These are phyloP conservation scores for Dicyrtoma fusca DNA, from an alignment of 2,888 invertebrate species.

Conservation along the genomic window DNA sequence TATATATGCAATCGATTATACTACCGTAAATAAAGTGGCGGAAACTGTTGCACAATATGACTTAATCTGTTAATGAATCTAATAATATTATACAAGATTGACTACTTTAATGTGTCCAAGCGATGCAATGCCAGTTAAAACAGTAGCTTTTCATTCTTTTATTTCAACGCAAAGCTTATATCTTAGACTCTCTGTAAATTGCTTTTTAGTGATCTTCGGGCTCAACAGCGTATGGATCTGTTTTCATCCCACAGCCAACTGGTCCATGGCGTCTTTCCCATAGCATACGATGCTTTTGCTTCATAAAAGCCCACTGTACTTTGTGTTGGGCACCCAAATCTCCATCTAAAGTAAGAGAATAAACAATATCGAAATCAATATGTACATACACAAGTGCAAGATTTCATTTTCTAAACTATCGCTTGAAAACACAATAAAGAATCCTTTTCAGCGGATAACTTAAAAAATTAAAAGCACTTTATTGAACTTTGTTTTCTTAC, in stretches of 20 bases:
- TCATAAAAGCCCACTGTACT: constrained; percentile 83
- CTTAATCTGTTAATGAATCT: not conserved
- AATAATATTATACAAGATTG: not conserved
- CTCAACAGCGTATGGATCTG: constrained; percentile 29
- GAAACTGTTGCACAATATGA: too few species aligned
- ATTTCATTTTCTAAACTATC: not conserved
- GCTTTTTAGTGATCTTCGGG: constrained; percentile 36
- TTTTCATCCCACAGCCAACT: constrained; percentile 68
- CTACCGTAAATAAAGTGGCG: too few species aligned
- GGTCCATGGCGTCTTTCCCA: constrained; percentile 94
- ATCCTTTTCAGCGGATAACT: not conserved
- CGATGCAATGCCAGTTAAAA: too few species aligned
- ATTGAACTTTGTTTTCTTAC: too few species aligned
- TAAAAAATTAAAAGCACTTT: too few species aligned
- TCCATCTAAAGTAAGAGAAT: too few species aligned
- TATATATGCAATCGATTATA: too few species aligned
- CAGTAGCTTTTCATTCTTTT: too few species aligned
- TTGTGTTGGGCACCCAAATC: constrained; percentile 79
- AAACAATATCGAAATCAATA: not conserved
- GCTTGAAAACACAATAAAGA: not conserved
- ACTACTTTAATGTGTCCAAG: not conserved
- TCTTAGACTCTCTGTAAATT: too few species aligned
- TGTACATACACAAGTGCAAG: not conserved
- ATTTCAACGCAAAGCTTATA: not conserved
- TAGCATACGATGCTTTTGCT: constrained; percentile 96